Evolutionary conservation across 2,113 vertebrate species (phyloP).

Genomic region (Melanostigma gelatinosum): DNA sequence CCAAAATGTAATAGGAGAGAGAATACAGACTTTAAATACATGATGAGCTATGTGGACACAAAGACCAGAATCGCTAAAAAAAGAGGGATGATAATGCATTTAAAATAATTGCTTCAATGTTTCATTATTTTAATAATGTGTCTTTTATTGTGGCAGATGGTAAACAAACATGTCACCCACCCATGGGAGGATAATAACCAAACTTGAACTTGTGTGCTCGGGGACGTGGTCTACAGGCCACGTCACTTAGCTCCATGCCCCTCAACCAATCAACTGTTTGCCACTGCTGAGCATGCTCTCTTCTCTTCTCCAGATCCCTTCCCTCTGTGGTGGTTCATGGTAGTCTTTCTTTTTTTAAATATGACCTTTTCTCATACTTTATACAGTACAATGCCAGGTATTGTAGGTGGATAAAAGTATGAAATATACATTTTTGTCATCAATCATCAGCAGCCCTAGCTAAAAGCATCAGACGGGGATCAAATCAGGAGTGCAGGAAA

Average conservation of each 20-base stretch:
- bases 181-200: constrained; percentile 24
- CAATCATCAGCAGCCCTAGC: background rate
- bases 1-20: background rate
- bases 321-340: too few species aligned
- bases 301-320: background rate
- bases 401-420: background rate
- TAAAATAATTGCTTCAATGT: background rate
- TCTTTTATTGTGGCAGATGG: background rate
- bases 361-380: background rate
- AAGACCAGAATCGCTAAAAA: background rate
- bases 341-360: background rate
- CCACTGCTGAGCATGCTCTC: constrained; percentile 50
- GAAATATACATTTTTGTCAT: background rate
- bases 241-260: constrained; percentile 46
- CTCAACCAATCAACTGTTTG: constrained; percentile 49
- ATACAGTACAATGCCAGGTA: background rate
- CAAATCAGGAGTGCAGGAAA: background rate
- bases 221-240: constrained; percentile 21
- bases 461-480: background rate
- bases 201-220: constrained; percentile 26
- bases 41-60: background rate
- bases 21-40: background rate
- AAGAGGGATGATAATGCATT: background rate
- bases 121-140: background rate
- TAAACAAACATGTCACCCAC: background rate